Evolutionary conservation across 1,140 invertebrate genomes (phyloP).

Genomic region (Papilio helenus): DNA sequence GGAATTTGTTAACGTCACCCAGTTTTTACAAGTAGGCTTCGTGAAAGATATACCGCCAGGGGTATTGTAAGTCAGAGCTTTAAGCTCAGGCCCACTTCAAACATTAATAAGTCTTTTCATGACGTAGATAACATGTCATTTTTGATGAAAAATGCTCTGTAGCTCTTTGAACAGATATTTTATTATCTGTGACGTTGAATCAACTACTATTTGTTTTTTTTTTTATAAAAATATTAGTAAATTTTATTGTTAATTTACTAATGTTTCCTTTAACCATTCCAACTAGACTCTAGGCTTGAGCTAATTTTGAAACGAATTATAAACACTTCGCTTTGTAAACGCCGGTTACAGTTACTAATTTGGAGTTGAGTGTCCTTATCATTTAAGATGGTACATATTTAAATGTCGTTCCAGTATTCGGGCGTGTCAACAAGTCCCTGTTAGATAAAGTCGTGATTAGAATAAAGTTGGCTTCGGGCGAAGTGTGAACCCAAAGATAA

Average conservation of each 20-base stretch:
- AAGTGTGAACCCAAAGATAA: slow-evolving; percentile 15
- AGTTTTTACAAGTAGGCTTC: not conserved
- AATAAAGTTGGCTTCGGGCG: not conserved
- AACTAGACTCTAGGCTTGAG: no score
- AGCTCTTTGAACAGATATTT: no score
- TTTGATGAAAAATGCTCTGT: not conserved
- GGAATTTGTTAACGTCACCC: slow-evolving; percentile 14
- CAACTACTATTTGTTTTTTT: no score
- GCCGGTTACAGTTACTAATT: no score
- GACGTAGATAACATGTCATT: not conserved
- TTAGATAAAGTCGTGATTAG: not conserved
- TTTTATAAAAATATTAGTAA: no score
- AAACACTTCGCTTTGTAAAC: not conserved
- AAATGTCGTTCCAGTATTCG: no score
- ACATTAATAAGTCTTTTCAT: slow-evolving; percentile 12
- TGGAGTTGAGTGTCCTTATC: no score
- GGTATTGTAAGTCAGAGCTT: not conserved
- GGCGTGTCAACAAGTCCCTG: not conserved
- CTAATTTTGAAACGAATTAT: no score
- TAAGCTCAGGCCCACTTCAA: not conserved
- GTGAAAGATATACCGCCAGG: not conserved
- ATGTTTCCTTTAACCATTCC: no score
- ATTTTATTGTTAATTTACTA: no score
- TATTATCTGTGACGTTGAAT: no score
- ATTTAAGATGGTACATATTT: no score